Evolutionary conservation across 2,113 vertebrate species (phyloP).

Genomic region (Limnothrissa miodon): DNA sequence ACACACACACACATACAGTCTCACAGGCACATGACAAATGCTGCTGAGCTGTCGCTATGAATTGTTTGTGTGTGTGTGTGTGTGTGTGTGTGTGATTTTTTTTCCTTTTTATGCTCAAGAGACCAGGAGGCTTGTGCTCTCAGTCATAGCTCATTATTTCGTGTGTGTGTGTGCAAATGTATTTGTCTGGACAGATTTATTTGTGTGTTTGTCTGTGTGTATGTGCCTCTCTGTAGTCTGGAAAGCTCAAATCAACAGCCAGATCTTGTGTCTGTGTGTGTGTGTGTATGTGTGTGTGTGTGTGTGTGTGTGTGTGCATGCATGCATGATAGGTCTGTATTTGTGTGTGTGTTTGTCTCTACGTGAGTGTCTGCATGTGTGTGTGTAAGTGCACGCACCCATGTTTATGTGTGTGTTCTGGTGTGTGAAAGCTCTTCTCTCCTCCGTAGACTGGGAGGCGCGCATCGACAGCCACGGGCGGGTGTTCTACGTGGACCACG

Average conservation of each 20-base stretch:
- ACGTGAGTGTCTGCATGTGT: neutral
- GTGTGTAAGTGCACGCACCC: slow-evolving; percentile 10
- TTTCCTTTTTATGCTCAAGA: neutral
- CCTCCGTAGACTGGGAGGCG: slow-evolving; percentile 92
- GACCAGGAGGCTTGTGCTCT: neutral
- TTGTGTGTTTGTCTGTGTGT: neutral
- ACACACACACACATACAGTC: neutral
- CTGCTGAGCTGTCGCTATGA: neutral
- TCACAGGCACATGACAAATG: neutral
- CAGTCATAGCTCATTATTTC: neutral
- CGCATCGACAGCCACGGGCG: slow-evolving; percentile 95
- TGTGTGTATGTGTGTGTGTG: neutral
- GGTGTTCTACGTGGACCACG: slow-evolving; percentile 95
- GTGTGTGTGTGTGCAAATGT: neutral
- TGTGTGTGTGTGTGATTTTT: neutral
- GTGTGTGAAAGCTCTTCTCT: neutral
- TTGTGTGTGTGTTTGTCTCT: neutral
- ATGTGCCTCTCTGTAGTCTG: neutral
- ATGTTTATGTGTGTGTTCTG: neutral
- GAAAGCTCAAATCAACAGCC: too few species aligned
- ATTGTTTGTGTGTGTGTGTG: neutral
- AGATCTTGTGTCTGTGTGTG: neutral
- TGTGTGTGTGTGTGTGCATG: neutral
- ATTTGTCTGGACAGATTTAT: neutral
- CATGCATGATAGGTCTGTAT: neutral